phyloP scores from a whole-genome alignment of 2,888 invertebrate genomes.

The Tetanocera ferruginea region DNA sequence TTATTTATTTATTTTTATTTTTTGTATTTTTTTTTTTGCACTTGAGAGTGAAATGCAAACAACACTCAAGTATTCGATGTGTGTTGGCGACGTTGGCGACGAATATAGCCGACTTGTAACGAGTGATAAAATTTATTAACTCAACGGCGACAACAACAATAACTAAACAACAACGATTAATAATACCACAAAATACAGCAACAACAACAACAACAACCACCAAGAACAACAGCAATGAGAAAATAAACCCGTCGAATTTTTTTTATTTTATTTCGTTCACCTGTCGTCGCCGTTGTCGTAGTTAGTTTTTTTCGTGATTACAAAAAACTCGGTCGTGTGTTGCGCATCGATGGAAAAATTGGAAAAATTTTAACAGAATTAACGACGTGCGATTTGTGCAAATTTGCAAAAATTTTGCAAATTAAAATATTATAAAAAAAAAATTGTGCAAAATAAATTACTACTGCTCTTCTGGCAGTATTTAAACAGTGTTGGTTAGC shows the following conservation, averaged over 20 bases:
- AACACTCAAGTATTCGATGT: constrained; percentile 7
- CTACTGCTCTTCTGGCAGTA: too few relatives aligned
- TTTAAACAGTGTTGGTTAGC: too few relatives aligned
- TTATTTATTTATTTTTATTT: neutral
- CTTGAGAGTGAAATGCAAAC: neutral
- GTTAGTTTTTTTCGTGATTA: constrained; percentile 37
- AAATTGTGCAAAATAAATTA: neutral
- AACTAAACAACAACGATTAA: neutral
- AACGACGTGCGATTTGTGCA: neutral
- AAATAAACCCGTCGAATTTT: neutral
- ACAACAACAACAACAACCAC: constrained; percentile 7
- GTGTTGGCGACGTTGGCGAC: neutral
- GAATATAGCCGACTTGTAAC: neutral
- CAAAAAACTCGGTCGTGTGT: constrained; percentile 39
- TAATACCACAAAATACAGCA: neutral
- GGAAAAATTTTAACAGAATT: neutral
- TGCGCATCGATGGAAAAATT: neutral
- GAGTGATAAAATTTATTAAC: constrained; percentile 21
- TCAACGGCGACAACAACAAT: neutral
- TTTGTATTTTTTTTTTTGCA: neutral
- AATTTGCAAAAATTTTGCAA: neutral
- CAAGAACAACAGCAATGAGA: constrained; percentile 1
- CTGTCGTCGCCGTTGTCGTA: constrained; percentile 14
- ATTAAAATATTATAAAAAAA: neutral
- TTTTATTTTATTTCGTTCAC: neutral